Evolutionary conservation across 2,113 vertebrate genomes (phyloP).

Genomic region (Genyomyrus donnyi): DNA sequence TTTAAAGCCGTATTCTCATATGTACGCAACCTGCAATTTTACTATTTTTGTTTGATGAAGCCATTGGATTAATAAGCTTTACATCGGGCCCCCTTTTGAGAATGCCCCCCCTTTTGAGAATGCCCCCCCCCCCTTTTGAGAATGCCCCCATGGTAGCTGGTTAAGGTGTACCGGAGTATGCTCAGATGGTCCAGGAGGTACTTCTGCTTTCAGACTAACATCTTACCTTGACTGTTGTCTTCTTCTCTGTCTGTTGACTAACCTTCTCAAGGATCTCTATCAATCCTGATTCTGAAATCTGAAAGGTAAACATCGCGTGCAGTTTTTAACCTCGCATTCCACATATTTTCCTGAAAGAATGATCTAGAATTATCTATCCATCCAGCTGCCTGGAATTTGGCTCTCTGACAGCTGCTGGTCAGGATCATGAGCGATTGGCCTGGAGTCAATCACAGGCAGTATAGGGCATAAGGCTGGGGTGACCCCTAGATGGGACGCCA

Average conservation of each 20-base stretch:
- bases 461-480: neutral
- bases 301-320: constrained; percentile 19
- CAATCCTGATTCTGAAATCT: constrained; percentile 89
- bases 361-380: neutral
- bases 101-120: neutral
- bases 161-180: neutral
- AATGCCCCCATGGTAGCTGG: neutral
- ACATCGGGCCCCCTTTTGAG: neutral
- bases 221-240: constrained; percentile 87
- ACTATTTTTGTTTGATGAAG: neutral
- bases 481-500: neutral
- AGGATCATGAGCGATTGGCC: neutral
- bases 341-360: neutral
- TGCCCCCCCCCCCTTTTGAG: neutral
- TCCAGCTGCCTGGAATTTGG: neutral
- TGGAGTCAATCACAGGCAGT: neutral
- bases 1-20: neutral
- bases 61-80: neutral
- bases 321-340: neutral
- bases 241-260: constrained; percentile 94
- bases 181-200: neutral
- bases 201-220: neutral
- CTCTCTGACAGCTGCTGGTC: neutral
- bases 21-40: neutral
- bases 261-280: constrained; percentile 99